Percentiles rank a stretch among this genome's conserved stretches.
Conservation (phyloP, 2,888 invertebrate species). For the Dascillus cervinus region DNA sequence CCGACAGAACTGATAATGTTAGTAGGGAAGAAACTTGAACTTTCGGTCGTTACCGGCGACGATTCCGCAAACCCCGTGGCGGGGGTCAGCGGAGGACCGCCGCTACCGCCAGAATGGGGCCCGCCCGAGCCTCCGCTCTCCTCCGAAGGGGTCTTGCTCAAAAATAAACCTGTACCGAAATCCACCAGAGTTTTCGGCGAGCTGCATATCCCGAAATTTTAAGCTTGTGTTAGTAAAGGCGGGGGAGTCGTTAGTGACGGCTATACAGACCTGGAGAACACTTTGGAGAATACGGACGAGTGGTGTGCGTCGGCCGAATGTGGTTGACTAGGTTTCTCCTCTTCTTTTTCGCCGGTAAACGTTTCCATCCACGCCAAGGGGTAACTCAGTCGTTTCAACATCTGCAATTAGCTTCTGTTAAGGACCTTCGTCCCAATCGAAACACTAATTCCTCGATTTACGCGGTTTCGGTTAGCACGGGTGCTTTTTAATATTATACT, state of each 20-base stretch:
- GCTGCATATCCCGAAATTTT: constrained; percentile 54
- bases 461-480: constrained; percentile 1
- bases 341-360: constrained; percentile 66
- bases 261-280: constrained; percentile 86
- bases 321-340: constrained; percentile 41
- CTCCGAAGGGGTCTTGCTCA: constrained; percentile 87
- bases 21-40: constrained; percentile 41
- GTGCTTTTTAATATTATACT: constrained; percentile 1
- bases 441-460: background rate
- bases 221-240: constrained; percentile 24
- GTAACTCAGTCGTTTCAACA: constrained; percentile 86
- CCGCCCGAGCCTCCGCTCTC: constrained; percentile 63
- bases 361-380: constrained; percentile 90
- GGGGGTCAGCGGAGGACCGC: constrained; percentile 55
- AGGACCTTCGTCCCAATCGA: background rate
- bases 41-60: constrained; percentile 42
- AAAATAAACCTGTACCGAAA: constrained; percentile 90
- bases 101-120: constrained; percentile 33
- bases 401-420: constrained; percentile 47
- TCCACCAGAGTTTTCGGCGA: constrained; percentile 93
- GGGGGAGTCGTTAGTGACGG: background rate
- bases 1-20: constrained; percentile 41
- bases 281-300: constrained; percentile 80
- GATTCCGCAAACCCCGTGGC: constrained; percentile 56
- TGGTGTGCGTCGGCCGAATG: constrained; percentile 49